Conservation (phyloP, 2,888 invertebrate genomes). For the Caenorhabditis sp. region DNA sequence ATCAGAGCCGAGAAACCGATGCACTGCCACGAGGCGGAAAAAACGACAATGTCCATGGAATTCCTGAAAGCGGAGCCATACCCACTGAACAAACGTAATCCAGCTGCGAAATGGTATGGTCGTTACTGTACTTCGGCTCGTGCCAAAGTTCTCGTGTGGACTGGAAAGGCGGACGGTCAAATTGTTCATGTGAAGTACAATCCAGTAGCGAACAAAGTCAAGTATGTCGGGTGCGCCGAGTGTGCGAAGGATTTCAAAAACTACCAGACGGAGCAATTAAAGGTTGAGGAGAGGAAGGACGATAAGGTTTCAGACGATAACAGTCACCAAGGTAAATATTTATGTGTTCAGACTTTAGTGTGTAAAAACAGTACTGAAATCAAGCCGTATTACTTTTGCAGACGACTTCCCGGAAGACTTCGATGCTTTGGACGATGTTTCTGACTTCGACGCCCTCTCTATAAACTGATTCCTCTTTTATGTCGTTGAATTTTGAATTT, state of each 20-base stretch:
- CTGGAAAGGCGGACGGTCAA: conserved; percentile 7
- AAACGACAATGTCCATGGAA: neutral
- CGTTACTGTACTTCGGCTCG: neutral
- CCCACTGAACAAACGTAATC: conserved; percentile 6
- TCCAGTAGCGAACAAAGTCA: neutral
- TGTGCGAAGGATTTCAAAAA: conserved; percentile 14
- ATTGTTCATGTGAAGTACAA: conserved; percentile 3
- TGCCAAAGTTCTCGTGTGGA: neutral
- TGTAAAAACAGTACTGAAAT: no score
- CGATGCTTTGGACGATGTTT: conserved; percentile 3
- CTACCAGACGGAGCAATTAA: neutral
- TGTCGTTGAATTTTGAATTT: no score
- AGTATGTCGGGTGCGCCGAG: conserved; percentile 1
- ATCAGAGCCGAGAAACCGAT: neutral
- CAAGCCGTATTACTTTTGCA: no score
- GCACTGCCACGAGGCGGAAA: neutral
- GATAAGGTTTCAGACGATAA: neutral
- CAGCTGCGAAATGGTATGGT: neutral
- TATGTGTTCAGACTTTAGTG: no score
- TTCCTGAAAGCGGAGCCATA: conserved; percentile 9
- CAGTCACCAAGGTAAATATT: neutral
- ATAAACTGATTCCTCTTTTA: neutral
- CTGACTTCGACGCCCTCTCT: neutral
- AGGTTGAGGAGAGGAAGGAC: neutral
- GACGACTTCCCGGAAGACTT: conserved; percentile 3